Conservation (phyloP, 2,797 vertebrate genomes). For the Myotis planiceps region DNA sequence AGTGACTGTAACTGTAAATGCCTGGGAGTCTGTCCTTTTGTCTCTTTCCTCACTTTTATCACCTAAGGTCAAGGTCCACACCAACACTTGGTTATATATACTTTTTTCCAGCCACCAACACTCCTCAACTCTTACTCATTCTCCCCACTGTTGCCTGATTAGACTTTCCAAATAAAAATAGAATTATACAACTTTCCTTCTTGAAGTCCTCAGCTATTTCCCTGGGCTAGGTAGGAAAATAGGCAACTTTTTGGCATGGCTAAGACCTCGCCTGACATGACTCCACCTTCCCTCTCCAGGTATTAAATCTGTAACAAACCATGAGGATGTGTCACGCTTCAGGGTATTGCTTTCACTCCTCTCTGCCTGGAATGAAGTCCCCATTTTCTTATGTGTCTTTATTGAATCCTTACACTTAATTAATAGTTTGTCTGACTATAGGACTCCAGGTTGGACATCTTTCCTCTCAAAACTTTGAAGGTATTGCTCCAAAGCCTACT, state of each 20-base stretch:
- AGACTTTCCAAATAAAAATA: not conserved
- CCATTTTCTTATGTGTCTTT: not conserved
- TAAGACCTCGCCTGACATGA: not conserved
- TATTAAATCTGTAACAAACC: not conserved
- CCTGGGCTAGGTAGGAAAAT: not conserved
- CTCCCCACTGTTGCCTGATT: not conserved
- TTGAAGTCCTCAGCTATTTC: not conserved
- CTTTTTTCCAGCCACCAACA: not conserved
- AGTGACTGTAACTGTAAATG: not conserved
- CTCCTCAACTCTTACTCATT: not conserved
- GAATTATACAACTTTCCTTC: not conserved
- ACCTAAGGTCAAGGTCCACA: not conserved
- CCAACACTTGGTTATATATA: not conserved
- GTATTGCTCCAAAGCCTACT: not conserved
- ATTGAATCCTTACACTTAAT: not conserved
- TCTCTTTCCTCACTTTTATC: not conserved
- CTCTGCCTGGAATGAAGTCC: not conserved
- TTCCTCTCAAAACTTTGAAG: not conserved
- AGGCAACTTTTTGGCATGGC: not conserved
- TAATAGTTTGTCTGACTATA: not conserved
- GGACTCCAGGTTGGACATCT: not conserved
- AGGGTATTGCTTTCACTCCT: not conserved
- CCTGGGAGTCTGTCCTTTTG: not conserved
- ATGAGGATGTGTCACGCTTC: not conserved
- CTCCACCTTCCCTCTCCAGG: not conserved